phyloP scores from a whole-genome alignment of 2,113 vertebrate genomes.

The Barnardius zonarius region DNA sequence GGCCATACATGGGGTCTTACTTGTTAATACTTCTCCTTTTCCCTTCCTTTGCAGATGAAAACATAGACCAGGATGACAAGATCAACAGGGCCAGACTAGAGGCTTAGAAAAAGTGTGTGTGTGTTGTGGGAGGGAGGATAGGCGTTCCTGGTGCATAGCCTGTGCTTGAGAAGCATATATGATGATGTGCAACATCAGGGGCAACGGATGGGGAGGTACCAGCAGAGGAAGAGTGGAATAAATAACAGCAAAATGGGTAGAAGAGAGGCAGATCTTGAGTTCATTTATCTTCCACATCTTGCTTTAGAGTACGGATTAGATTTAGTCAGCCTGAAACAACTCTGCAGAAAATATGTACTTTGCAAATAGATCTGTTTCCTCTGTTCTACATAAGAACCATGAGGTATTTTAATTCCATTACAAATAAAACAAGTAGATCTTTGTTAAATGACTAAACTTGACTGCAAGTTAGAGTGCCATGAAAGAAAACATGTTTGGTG shows the following conservation, averaged over 20 bases:
- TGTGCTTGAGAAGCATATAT: accelerated
- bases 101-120: neutral
- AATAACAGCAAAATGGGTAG: neutral
- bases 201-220: neutral
- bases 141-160: neutral
- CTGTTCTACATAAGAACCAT: neutral
- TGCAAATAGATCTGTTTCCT: neutral
- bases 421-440: slow-evolving; percentile 10
- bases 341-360: neutral
- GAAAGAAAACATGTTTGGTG: neutral
- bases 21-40: neutral
- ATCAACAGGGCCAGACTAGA: neutral
- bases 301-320: neutral
- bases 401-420: slow-evolving; percentile 30
- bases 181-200: neutral
- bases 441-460: neutral
- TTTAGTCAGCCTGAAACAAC: neutral
- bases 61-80: neutral
- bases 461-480: neutral
- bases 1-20: neutral
- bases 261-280: neutral
- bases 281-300: neutral
- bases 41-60: neutral
- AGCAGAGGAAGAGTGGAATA: neutral
- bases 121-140: neutral